Evolutionary conservation across 2,113 vertebrate genomes (phyloP), one percentile per base, ranked within the genome.

Genomic region (Leuciscus idus): DNA sequence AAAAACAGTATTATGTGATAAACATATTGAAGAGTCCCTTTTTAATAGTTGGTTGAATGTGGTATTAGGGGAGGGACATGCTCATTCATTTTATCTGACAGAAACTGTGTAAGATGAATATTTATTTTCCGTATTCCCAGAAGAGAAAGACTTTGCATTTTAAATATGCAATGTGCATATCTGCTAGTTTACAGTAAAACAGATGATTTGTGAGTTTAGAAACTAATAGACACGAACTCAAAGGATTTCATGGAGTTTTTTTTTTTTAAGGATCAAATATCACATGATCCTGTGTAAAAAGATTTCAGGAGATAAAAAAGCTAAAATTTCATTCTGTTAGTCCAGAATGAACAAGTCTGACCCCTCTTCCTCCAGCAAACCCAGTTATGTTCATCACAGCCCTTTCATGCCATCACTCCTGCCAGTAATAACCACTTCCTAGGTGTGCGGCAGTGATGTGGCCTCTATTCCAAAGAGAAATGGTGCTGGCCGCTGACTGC

Each of bases 401-500:
- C 90, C 86, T 90, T 85, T 89, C 86, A 81, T 88, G 88, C 91
- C 88, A 92, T 93, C 93, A 90, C 89, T 87, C 76, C 89, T 81
- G 91, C 93, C 92, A 94, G 94, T 94, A 93, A 94, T 93, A 93
- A 92, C 89, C 89, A 85, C 92, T 88, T 85, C 52, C 77, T 50
- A 81, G 84, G 81, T 87, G 81, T 85, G 92, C 86, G 90, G 89
- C 87, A 57, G 72, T 90, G 93, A 92, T 91, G 89, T 89, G 94
- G 93, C 91, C 93, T 93, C 93, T 93, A 94, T 94, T 94, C 92
- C 90, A 91, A 91, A 94, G 94, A 95, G 89, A 93, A 92, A 95
- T 94, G 90, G 84, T 68, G 86, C 85, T 90, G 91, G 90, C 84
- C 72, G 81, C 88, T 88, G 90, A 92, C 91, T 90, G 90, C 90